Conservation (phyloP, 2,797 vertebrate genomes). For the Aplochiton taeniatus region DNA sequence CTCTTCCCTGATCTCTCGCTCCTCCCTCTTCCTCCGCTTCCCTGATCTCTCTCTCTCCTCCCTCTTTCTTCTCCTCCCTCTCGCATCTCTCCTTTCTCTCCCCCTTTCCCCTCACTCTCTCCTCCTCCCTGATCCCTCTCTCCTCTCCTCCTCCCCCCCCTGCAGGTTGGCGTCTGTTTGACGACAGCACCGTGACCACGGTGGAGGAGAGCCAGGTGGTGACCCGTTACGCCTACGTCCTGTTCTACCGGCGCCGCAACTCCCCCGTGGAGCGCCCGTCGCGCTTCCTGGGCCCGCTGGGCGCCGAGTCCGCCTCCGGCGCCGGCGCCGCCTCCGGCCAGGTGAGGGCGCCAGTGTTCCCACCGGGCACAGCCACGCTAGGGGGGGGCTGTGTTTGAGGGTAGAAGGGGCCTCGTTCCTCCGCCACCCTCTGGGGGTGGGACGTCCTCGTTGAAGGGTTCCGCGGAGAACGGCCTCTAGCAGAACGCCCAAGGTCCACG, state of each 20-base stretch:
- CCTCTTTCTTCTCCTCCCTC: background rate
- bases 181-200: conserved; percentile 96
- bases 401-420: too few species aligned
- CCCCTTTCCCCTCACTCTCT: background rate
- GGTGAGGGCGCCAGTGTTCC: conserved; percentile 77
- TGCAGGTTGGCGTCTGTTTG: conserved; percentile 95
- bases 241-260: conserved; percentile 96
- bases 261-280: conserved; percentile 94
- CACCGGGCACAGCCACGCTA: background rate
- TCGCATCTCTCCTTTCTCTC: background rate
- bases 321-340: conserved; percentile 88
- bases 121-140: background rate
- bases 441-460: too few species aligned
- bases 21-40: too few species aligned
- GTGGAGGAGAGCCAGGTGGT: conserved; percentile 98
- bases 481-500: too few species aligned
- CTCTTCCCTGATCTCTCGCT: too few species aligned
- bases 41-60: too few species aligned
- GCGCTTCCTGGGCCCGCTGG: conserved; percentile 76
- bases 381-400: too few species aligned
- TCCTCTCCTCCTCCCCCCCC: background rate
- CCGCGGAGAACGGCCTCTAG: too few species aligned
- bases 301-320: conserved; percentile 76
- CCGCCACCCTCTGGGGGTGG: too few species aligned
- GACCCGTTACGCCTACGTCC: conserved; percentile 94